A percentile compares a stretch with the other conserved stretches of the same genome.
These are phyloP conservation scores for Empidonax traillii DNA, from an alignment of 2,113 vertebrate species.

Conservation along the genomic window DNA sequence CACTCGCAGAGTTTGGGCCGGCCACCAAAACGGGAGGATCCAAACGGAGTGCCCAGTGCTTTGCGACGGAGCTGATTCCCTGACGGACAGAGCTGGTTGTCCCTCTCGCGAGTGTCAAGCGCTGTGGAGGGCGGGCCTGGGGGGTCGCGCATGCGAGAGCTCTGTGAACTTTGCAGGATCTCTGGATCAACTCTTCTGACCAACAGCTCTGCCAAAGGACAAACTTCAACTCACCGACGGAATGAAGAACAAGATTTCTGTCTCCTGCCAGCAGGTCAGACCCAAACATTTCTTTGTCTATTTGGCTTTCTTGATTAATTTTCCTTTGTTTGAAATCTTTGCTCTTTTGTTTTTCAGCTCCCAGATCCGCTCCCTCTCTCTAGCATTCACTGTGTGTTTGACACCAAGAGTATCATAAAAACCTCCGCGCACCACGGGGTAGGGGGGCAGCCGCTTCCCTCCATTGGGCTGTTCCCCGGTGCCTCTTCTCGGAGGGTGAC, in stretches of 20 bases:
- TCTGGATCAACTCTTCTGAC: constrained; percentile 83
- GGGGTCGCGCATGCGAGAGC: constrained; percentile 93
- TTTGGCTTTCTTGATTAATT: constrained; percentile 91
- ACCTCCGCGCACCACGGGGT: constrained; percentile 70
- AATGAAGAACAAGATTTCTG: constrained; percentile 92
- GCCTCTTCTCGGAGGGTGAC: constrained; percentile 75
- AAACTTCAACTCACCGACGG: constrained; percentile 80
- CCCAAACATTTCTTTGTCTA: constrained; percentile 87
- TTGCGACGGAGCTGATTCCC: constrained; percentile 76
- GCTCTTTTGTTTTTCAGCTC: constrained; percentile 90
- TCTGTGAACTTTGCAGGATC: constrained; percentile 99
- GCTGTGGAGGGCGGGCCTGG: constrained; percentile 84
- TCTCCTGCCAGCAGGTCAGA: constrained; percentile 99
- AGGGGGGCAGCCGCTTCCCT: constrained; percentile 77
- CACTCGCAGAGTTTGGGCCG: constrained; percentile 68
- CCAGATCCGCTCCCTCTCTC: constrained; percentile 85
- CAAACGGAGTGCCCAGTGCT: constrained; percentile 72
- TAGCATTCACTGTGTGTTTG: constrained; percentile 83
- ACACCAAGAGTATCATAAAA: constrained; percentile 77
- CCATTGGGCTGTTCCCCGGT: constrained; percentile 69
- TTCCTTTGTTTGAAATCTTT: constrained; percentile 87
- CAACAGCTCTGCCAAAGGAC: constrained; percentile 80
- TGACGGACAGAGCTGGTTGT: constrained; percentile 79
- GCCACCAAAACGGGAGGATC: constrained; percentile 69
- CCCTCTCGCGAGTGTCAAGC: constrained; percentile 74